Evolutionary conservation across 2,113 vertebrate genomes (phyloP).

Genomic region (Pongo pygmaeus): DNA sequence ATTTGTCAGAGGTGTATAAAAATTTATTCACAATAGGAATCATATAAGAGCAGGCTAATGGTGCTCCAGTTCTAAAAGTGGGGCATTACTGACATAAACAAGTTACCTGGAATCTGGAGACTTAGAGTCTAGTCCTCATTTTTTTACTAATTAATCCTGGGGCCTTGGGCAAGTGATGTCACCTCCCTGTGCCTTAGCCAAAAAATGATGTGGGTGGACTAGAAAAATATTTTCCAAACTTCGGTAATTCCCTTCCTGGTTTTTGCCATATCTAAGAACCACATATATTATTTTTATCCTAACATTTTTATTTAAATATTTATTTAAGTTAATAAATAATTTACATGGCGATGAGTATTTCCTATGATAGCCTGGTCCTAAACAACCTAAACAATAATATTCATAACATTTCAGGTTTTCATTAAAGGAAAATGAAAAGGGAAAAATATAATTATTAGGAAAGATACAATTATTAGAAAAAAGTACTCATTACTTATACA

Average conservation of each 20-base stretch:
- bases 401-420: not conserved
- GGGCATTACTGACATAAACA: slow-evolving; percentile 27
- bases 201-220: not conserved
- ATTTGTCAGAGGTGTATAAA: slow-evolving; percentile 64
- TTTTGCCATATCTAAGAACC: not conserved
- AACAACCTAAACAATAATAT: not conserved
- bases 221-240: slow-evolving; percentile 6
- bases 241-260: not conserved
- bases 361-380: not conserved
- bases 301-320: not conserved
- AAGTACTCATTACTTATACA: not conserved
- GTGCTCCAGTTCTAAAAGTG: slow-evolving; percentile 56
- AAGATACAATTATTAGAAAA: not conserved
- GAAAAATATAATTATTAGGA: not conserved
- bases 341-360: not conserved
- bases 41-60: slow-evolving; percentile 52
- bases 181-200: not conserved
- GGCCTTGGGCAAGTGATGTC: slow-evolving; percentile 43
- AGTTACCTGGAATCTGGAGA: slow-evolving; percentile 61
- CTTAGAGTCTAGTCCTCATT: slow-evolving; percentile 29
- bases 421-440: not conserved
- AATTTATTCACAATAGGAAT: slow-evolving; percentile 65
- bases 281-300: not conserved
- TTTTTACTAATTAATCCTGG: slow-evolving; percentile 65
- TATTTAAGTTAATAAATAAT: not conserved